A percentile compares a stretch with the other conserved stretches of the same genome.
Evolutionary conservation across 2,888 invertebrate species (phyloP).

Genomic region (Ectropis crepuscularia): DNA sequence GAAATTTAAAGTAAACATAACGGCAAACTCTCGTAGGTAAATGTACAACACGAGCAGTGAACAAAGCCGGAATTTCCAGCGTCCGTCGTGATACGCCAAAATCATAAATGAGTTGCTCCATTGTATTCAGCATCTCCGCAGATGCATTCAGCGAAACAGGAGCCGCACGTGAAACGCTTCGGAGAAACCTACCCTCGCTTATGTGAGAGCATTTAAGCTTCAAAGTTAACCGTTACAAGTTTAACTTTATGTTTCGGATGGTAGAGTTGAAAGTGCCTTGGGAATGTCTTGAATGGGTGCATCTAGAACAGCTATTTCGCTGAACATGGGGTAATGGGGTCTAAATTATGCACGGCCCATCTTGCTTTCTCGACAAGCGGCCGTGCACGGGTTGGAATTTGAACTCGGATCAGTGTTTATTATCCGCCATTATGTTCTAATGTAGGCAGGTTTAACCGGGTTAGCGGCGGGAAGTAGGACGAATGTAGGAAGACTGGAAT

Average conservation of each 20-base stretch:
- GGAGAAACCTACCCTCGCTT: conserved; percentile 1
- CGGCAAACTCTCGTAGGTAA: too few relatives aligned
- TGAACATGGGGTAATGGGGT: conserved; percentile 28
- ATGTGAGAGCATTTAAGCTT: conserved; percentile 5
- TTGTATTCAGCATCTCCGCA: neutral
- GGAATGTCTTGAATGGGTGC: conserved; percentile 12
- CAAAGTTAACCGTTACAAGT: neutral
- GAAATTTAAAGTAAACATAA: too few relatives aligned
- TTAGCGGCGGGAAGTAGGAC: too few relatives aligned
- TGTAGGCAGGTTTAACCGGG: neutral
- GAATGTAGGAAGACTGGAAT: too few relatives aligned
- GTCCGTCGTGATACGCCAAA: neutral
- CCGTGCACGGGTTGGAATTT: conserved; percentile 8
- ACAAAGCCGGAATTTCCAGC: neutral
- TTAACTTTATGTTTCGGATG: neutral
- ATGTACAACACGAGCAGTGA: neutral
- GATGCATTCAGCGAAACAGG: conserved; percentile 1
- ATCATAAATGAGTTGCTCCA: conserved; percentile 6
- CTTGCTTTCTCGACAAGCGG: conserved; percentile 19
- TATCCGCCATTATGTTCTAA: conserved; percentile 3
- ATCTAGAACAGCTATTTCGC: conserved; percentile 13
- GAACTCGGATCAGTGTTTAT: neutral
- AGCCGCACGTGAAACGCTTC: neutral
- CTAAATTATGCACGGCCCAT: conserved; percentile 35
- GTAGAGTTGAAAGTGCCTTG: neutral